phyloP scores from a whole-genome alignment of 1,140 invertebrate genomes.

The Cotesia glomerata region DNA sequence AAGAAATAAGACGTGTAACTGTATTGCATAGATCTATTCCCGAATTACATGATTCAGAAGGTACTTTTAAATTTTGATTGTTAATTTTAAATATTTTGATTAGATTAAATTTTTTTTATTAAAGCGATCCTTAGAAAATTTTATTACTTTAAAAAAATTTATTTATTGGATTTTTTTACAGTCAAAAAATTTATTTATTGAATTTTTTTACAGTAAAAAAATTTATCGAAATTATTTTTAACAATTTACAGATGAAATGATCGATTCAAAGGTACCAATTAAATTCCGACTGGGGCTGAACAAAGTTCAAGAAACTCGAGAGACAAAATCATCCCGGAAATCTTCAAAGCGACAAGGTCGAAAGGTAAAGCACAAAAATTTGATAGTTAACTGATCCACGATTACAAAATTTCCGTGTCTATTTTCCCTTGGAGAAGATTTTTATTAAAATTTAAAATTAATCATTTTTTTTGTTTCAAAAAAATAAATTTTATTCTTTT shows the following conservation, averaged over 20 bases:
- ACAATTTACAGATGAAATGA: conserved; percentile 42
- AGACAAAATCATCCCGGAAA: conserved; percentile 48
- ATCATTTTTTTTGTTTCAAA: too few species aligned
- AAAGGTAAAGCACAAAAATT: conserved; percentile 56
- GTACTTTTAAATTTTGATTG: conserved; percentile 32
- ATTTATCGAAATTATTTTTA: not conserved
- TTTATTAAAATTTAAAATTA: too few species aligned
- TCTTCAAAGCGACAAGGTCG: conserved; percentile 51
- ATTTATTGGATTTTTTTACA: not conserved
- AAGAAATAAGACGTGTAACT: conserved; percentile 54
- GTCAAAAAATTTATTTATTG: not conserved
- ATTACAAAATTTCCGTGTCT: too few species aligned
- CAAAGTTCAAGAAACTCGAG: conserved; percentile 48
- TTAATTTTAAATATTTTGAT: not conserved
- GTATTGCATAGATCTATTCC: conserved; percentile 50
- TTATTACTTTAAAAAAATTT: too few species aligned
- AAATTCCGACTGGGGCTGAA: conserved; percentile 49
- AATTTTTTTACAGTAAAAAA: too few species aligned
- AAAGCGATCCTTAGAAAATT: too few species aligned
- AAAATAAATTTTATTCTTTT: too few species aligned
- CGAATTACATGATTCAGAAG: conserved; percentile 53
- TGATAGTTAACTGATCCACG: conserved; percentile 40
- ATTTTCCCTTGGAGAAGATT: too few species aligned
- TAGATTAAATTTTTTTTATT: not conserved
- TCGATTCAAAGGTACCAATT: conserved; percentile 51